A percentile compares a stretch with the other conserved stretches of the same genome.
phyloP scores from a whole-genome alignment of 2,113 vertebrate species.

The Ammodytes marinus region DNA sequence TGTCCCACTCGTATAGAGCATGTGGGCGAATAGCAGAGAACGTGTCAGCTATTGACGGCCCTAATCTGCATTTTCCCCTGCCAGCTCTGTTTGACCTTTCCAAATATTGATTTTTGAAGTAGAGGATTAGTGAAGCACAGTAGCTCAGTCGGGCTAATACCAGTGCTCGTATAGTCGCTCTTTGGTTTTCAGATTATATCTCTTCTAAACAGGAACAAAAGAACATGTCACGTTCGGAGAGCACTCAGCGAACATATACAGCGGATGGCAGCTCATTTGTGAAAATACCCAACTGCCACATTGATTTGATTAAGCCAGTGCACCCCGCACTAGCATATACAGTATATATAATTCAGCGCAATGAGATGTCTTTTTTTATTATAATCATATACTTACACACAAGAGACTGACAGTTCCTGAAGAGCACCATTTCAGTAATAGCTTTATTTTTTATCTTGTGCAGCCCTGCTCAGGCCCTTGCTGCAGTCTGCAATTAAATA shows the following conservation, averaged over 20 bases:
- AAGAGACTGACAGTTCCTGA: not conserved
- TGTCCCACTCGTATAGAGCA: constrained; percentile 1
- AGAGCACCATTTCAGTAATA: not conserved
- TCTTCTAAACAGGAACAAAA: not conserved
- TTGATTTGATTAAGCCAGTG: not conserved
- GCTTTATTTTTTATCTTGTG: not conserved
- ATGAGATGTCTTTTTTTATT: constrained; percentile 1
- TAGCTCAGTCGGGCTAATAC: constrained; percentile 19
- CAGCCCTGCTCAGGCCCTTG: not conserved
- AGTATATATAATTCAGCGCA: not conserved
- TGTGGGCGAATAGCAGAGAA: constrained; percentile 33
- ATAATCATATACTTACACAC: not conserved
- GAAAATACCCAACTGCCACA: not conserved
- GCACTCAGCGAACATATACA: not conserved
- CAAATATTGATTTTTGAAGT: constrained; percentile 63
- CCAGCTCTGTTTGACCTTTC: constrained; percentile 68
- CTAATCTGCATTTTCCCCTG: constrained; percentile 69
- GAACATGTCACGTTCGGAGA: not conserved
- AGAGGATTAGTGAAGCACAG: constrained; percentile 63
- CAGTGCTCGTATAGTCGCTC: constrained; percentile 1
- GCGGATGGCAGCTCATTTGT: not conserved
- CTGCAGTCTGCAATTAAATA: not conserved
- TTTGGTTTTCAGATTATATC: constrained; percentile 17
- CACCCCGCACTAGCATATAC: not conserved
- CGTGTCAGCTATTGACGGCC: constrained; percentile 58